phyloP scores from a whole-genome alignment of 2,797 vertebrate genomes.

The Enteromius anoplus region DNA sequence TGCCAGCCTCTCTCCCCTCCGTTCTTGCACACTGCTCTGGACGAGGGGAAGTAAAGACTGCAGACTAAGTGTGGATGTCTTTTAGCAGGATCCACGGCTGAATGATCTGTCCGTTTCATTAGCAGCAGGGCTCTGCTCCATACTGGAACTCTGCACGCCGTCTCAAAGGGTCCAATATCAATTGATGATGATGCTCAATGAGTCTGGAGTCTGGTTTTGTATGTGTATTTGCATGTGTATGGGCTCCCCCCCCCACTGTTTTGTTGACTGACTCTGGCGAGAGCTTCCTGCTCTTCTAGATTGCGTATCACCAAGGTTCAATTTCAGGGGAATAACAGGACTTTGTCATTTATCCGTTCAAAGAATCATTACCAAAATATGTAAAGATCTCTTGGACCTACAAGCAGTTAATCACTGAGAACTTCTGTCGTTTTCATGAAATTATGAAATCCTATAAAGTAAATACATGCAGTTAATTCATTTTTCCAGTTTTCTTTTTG shows the following conservation, averaged over 20 bases:
- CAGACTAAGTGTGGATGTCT: constrained; percentile 34
- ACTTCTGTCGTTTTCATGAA: background rate
- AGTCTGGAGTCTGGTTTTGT: constrained; percentile 13
- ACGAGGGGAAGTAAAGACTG: background rate
- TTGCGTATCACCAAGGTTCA: background rate
- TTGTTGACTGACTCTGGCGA: constrained; percentile 19
- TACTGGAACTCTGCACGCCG: constrained; percentile 3
- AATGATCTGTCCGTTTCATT: constrained; percentile 34
- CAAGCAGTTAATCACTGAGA: too few relatives aligned
- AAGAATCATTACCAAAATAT: background rate
- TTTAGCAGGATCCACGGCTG: constrained; percentile 14
- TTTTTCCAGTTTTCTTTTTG: too few relatives aligned
- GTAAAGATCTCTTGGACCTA: background rate
- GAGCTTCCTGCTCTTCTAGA: constrained; percentile 7
- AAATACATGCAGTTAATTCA: background rate
- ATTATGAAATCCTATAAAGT: too few relatives aligned
- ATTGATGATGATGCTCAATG: constrained; percentile 24
- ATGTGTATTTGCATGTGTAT: constrained; percentile 8
- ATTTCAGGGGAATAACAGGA: background rate
- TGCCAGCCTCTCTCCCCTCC: constrained; percentile 36
- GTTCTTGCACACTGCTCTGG: constrained; percentile 23
- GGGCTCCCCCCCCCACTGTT: background rate
- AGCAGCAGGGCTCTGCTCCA: constrained; percentile 14
- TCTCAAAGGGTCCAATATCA: background rate
- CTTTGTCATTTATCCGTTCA: background rate